Percentiles rank a stretch among this genome's conserved stretches.
Conservation (phyloP, 2,888 invertebrate genomes). For the Melanostoma mellinum region DNA sequence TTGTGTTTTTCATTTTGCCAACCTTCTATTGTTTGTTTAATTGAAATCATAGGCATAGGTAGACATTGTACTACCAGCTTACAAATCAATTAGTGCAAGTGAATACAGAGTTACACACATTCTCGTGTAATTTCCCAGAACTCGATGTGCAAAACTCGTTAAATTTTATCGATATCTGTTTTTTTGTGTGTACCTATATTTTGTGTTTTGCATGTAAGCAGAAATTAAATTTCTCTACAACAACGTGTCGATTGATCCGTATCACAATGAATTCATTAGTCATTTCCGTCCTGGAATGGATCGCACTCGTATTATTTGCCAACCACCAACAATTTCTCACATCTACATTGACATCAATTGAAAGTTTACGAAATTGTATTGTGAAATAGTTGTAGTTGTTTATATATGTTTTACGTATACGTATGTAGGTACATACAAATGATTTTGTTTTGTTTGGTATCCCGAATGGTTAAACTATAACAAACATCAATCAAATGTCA, state of each 20-base stretch:
- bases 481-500: constrained; percentile 72
- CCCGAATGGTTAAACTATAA: constrained; percentile 58
- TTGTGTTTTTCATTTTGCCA: too few species aligned
- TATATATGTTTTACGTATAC: neutral
- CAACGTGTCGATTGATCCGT: constrained; percentile 66
- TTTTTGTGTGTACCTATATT: constrained; percentile 6
- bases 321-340: constrained; percentile 30
- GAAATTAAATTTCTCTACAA: constrained; percentile 34
- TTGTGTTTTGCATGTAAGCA: constrained; percentile 13
- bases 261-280: constrained; percentile 64
- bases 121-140: constrained; percentile 1
- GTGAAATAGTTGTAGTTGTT: neutral
- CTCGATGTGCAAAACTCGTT: constrained; percentile 43
- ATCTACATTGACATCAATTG: constrained; percentile 21
- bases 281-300: constrained; percentile 59
- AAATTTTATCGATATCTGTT: constrained; percentile 29
- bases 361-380: constrained; percentile 55
- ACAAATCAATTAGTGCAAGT: constrained; percentile 29
- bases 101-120: neutral
- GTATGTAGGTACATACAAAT: too few species aligned
- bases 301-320: neutral
- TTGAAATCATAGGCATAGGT: too few species aligned
- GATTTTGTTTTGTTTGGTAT: constrained; percentile 34
- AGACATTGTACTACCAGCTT: too few species aligned
- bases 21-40: too few species aligned